Base-by-base conservation (phyloP, 2,113 vertebrate genomes). In the Pampusana beccarii region DNA sequence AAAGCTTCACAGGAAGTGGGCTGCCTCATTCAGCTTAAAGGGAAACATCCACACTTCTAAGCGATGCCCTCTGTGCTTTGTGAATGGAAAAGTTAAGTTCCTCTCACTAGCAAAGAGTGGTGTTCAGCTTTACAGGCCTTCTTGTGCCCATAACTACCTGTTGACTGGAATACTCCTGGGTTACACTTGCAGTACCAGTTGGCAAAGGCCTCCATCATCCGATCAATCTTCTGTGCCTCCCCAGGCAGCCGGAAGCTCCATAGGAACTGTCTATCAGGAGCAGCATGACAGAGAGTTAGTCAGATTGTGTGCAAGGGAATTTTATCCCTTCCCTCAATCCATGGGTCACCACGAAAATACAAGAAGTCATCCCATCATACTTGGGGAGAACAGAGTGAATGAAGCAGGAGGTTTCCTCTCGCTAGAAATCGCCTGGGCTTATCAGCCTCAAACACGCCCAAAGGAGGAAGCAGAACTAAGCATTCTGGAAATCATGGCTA, bases 191-290 rank as follows among this genome's bases (percentile, higher is more conserved):
- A 99, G 97, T 99, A 99, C 57, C 99, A 98, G 4, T 92, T 97
- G 33, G 99, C 99, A 34, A 99, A 99, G 11, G 98, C 97, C 75
- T 99, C 99, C 99, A 99, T 99, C 99, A 99, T 99, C 23, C 99
- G 98, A 85, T 99, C 99, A 9, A 99, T 99, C 98, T 99, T 99
- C 98, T 99, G 99, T 2, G 99, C 99, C 89, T 99, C 99, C 2
- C 99, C 99, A 0, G 99, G 99, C 77, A 99, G 98, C 58, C 99
- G 98, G 95, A 99, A 99, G 90, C 99, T 99, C 99, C 99, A 99
- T n/a, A 99, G 96, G 86, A 99, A 99, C 97, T 99, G 99, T 79
- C 99, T 99, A 87, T 75, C 57, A 81, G 58, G n/a, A 78, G 33
- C 48, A 95, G 10, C 31, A 83, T 5, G 33, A 7, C 25, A 58